Evolutionary conservation across 2,888 invertebrate genomes (phyloP).

Genomic region (Drosophila dives): DNA sequence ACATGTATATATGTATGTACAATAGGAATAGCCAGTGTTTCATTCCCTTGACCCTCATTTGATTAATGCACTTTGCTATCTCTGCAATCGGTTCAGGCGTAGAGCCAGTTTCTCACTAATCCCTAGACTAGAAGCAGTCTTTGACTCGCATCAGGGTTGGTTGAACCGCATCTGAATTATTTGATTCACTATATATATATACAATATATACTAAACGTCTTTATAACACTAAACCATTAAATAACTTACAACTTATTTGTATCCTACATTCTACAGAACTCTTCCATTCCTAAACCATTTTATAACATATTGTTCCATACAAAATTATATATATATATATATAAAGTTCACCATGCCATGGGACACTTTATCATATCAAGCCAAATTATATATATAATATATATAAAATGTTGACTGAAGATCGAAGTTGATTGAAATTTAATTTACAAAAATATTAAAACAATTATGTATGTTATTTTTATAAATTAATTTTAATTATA

Average conservation of each 20-base stretch:
- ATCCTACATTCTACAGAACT: not conserved
- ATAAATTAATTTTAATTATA: not conserved
- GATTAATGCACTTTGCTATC: not conserved
- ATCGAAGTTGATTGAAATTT: too few species aligned
- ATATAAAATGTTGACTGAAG: too few species aligned
- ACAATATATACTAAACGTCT: not conserved
- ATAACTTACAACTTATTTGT: not conserved
- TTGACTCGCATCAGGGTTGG: not conserved
- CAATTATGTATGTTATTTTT: too few species aligned
- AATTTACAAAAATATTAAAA: too few species aligned
- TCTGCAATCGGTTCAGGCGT: not conserved
- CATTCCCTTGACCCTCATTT: constrained; percentile 10
- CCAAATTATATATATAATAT: too few species aligned
- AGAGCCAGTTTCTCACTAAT: not conserved
- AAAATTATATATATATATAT: not conserved
- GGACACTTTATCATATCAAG: not conserved
- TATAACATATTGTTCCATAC: not conserved
- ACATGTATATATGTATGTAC: not conserved
- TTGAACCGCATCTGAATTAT: not conserved
- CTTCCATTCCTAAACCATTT: not conserved
- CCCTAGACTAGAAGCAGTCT: not conserved
- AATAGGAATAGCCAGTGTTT: not conserved
- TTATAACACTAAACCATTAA: not conserved
- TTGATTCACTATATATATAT: not conserved
- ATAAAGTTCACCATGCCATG: not conserved